phyloP scores from a whole-genome alignment of 2,113 vertebrate genomes.

The Cebus imitator region DNA sequence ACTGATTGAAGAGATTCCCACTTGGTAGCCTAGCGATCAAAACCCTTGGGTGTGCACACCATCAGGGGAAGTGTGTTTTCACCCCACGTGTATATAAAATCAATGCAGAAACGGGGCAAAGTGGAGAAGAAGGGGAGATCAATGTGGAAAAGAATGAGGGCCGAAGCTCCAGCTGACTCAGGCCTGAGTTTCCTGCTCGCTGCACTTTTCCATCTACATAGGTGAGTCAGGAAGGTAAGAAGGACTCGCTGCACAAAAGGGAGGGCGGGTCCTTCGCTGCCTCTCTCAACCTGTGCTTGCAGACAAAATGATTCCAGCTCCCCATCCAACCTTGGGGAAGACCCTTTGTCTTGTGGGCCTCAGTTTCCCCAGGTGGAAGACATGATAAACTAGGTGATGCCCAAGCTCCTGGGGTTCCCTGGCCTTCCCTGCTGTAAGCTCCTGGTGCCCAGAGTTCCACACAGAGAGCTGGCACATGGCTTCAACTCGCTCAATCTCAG shows the following conservation, averaged over 20 bases:
- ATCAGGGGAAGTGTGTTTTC: neutral
- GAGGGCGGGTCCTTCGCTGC: fast-evolving
- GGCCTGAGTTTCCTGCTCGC: neutral
- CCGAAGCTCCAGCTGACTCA: neutral
- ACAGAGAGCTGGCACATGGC: neutral
- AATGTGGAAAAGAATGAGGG: neutral
- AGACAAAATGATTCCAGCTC: neutral
- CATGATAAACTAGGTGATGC: too few relatives aligned
- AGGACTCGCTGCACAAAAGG: too few relatives aligned
- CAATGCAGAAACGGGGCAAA: neutral
- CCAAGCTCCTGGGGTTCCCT: neutral
- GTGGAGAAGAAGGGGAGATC: neutral
- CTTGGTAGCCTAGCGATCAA: neutral
- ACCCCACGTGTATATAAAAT: neutral
- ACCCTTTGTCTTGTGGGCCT: neutral
- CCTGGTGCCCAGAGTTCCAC: neutral
- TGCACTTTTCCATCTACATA: fast-evolving
- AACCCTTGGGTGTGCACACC: neutral
- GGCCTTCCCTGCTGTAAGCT: neutral
- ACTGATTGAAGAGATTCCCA: neutral
- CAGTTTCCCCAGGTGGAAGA: neutral
- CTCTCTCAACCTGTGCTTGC: neutral
- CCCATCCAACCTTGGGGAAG: neutral
- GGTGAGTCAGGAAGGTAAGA: neutral
- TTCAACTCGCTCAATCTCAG: neutral